A percentile compares a stretch with the other conserved stretches of the same genome.
Conservation (phyloP, 2,113 vertebrate species). For the Tichodroma muraria region DNA sequence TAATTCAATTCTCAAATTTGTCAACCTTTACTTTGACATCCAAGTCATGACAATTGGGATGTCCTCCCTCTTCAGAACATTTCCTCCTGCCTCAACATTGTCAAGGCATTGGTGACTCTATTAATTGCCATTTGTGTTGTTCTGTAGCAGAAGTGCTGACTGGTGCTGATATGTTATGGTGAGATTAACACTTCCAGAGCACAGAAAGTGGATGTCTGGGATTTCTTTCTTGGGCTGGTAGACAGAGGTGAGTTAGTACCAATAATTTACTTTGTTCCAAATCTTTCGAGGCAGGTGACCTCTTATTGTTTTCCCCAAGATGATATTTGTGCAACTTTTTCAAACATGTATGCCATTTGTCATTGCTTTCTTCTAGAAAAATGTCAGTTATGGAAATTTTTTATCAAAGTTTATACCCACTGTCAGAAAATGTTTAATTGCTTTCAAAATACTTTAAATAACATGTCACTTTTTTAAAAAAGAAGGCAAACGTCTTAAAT, state of each 20-base stretch:
- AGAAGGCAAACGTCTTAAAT: not conserved
- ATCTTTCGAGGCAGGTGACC: not conserved
- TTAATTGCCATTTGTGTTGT: not conserved
- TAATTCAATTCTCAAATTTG: not conserved
- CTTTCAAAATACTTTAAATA: not conserved
- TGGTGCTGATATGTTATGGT: not conserved
- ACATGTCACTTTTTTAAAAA: not conserved
- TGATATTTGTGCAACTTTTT: not conserved
- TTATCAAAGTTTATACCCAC: not conserved
- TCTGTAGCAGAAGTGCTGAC: not conserved
- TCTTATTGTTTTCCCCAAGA: not conserved
- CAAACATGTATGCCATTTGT: not conserved
- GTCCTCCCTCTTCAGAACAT: not conserved
- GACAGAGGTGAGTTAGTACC: not conserved
- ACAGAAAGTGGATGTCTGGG: not conserved
- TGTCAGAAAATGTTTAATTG: not conserved
- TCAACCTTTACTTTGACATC: not conserved
- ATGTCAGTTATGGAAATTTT: not conserved
- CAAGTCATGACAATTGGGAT: not conserved
- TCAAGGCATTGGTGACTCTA: not conserved
- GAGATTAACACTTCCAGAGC: constrained; percentile 1
- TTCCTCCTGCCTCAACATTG: not conserved
- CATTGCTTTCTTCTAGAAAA: not conserved
- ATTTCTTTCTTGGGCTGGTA: not conserved
- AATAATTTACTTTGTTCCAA: not conserved